Percentiles rank a stretch among this genome's conserved stretches.
Evolutionary conservation across 2,888 invertebrate genomes (phyloP).

Genomic region (Rosalia funebris): DNA sequence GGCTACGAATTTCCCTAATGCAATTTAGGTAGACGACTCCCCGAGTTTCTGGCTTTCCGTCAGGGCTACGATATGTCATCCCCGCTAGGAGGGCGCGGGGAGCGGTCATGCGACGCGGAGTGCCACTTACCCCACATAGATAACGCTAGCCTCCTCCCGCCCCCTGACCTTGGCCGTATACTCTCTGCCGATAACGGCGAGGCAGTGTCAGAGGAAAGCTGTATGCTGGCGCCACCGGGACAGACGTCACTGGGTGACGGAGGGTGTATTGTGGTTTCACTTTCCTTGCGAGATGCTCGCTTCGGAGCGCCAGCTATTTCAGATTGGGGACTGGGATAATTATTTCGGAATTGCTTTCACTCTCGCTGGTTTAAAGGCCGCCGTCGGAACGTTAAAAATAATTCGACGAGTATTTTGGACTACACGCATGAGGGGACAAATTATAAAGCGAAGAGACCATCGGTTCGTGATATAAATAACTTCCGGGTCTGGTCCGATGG

Average conservation of each 20-base stretch:
- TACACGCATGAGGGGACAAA: too few species aligned
- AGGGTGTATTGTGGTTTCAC: constrained; percentile 19
- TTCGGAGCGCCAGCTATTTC: too few species aligned
- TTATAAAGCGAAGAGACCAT: too few species aligned
- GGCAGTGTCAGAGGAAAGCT: too few species aligned
- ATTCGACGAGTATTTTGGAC: too few species aligned
- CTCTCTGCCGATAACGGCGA: too few species aligned
- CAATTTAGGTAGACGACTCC: neutral
- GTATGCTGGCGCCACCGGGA: constrained; percentile 14
- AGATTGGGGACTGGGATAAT: too few species aligned
- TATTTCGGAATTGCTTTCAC: too few species aligned
- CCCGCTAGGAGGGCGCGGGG: constrained; percentile 7
- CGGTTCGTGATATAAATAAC: too few species aligned
- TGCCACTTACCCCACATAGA: constrained; percentile 30
- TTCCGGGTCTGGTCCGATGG: too few species aligned
- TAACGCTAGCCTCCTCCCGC: constrained; percentile 29
- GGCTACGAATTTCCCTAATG: constrained; percentile 8
- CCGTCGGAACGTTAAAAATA: too few species aligned
- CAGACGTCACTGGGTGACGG: constrained; percentile 19
- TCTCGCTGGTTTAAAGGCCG: too few species aligned
- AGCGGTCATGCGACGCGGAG: constrained; percentile 18
- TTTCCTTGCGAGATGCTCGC: constrained; percentile 6
- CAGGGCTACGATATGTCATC: neutral
- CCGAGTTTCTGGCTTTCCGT: constrained; percentile 2
- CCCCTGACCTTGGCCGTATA: constrained; percentile 42